These are phyloP conservation scores for Ispidina picta DNA, from an alignment of 2,797 vertebrate genomes.

Conservation along the genomic window DNA sequence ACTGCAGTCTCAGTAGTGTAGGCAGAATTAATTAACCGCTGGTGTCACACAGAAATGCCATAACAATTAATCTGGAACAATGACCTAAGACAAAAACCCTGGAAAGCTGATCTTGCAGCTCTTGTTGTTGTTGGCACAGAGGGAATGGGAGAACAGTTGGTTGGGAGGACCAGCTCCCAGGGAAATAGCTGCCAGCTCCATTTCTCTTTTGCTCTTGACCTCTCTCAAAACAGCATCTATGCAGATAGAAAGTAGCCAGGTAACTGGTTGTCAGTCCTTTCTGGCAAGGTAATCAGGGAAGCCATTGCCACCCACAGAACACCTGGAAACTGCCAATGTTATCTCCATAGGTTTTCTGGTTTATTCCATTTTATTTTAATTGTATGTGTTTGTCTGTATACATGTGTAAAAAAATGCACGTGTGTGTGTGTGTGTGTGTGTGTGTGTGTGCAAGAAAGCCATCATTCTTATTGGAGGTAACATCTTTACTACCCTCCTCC, in stretches of 20 bases:
- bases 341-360: not conserved
- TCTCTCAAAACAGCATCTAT: conserved; percentile 5
- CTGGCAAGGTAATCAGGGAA: not conserved
- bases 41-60: conserved; percentile 53
- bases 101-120: not conserved
- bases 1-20: not conserved
- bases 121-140: conserved; percentile 31
- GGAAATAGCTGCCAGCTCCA: not conserved
- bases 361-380: not conserved
- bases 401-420: not conserved
- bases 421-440: not conserved
- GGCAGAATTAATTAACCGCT: conserved; percentile 48
- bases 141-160: not conserved
- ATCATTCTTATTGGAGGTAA: not conserved
- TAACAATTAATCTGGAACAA: conserved; percentile 7
- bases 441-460: not conserved
- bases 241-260: not conserved
- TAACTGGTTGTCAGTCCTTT: not conserved
- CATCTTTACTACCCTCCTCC: not conserved
- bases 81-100: conserved; percentile 3
- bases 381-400: fast-evolving
- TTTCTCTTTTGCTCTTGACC: not conserved
- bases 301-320: not conserved
- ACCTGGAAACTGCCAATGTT: not conserved
- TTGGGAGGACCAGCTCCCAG: not conserved